Evolutionary conservation across 2,113 vertebrate species (phyloP).

Genomic region (Acrocephalus arundinaceus): DNA sequence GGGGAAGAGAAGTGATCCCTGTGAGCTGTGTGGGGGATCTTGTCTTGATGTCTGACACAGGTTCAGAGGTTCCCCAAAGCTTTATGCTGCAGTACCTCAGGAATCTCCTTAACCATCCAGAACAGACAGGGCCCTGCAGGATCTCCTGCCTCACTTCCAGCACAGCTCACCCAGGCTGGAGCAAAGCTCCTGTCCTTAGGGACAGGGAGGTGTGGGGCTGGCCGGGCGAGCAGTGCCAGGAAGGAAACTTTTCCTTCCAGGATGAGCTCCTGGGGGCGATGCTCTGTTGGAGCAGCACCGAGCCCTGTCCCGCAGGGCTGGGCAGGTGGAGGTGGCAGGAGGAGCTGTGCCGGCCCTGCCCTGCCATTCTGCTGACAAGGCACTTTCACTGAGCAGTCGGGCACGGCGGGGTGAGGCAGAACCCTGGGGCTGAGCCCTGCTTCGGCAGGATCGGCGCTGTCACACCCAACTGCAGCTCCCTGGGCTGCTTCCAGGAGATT

Average conservation of each 20-base stretch:
- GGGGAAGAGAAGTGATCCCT: neutral
- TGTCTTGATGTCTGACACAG: neutral
- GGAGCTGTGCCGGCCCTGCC: neutral
- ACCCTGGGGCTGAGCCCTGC: neutral
- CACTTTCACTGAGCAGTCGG: neutral
- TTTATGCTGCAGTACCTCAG: neutral
- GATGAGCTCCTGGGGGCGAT: neutral
- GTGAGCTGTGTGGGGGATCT: neutral
- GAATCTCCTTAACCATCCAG: neutral
- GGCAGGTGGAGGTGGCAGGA: conserved; percentile 1
- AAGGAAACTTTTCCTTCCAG: neutral
- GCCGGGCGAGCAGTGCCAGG: fast-evolving
- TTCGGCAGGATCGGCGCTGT: neutral
- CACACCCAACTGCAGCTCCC: neutral
- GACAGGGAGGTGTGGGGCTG: neutral
- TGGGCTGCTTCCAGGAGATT: neutral
- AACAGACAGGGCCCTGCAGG: neutral
- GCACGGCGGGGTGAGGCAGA: neutral
- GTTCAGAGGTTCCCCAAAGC: neutral
- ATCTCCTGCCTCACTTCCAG: neutral
- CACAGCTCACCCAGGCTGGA: neutral
- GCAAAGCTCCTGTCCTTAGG: neutral
- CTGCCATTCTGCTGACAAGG: neutral
- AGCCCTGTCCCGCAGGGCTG: neutral
- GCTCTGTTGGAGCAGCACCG: neutral